These are phyloP conservation scores for Datnioides undecimradiatus DNA, from an alignment of 2,113 vertebrate species.

Conservation along the genomic window DNA sequence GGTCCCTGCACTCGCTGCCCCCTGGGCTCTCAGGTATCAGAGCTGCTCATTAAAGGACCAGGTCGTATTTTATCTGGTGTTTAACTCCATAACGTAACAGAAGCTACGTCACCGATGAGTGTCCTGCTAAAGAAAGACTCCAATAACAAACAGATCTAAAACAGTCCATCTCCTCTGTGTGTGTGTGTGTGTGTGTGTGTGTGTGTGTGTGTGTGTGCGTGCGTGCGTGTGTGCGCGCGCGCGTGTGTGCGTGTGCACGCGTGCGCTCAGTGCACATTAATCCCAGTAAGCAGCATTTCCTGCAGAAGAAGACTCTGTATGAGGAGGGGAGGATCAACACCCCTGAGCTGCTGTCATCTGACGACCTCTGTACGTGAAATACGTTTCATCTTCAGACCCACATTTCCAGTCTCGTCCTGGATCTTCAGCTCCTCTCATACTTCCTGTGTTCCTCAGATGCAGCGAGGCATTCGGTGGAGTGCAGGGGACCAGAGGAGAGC, in stretches of 20 bases:
- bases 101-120: too few species aligned
- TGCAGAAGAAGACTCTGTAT: constrained; percentile 45
- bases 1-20: constrained; percentile 42
- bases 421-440: too few species aligned
- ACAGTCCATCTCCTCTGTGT: too few species aligned
- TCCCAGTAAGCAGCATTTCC: constrained; percentile 44
- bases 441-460: constrained; percentile 39
- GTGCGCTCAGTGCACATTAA: constrained; percentile 43
- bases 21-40: constrained; percentile 24
- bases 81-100: too few species aligned
- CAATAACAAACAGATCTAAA: too few species aligned
- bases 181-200: too few species aligned
- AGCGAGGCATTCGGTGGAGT: not conserved
- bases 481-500: constrained; percentile 86
- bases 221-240: not conserved
- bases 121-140: too few species aligned
- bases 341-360: constrained; percentile 50
- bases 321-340: constrained; percentile 41
- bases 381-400: not conserved
- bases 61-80: too few species aligned
- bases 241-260: not conserved
- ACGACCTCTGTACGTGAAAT: constrained; percentile 56
- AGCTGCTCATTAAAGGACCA: not conserved
- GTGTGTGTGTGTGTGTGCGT: too few species aligned
- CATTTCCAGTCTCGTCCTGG: too few species aligned